These are phyloP conservation scores for Acronicta psi DNA, from an alignment of 2,888 invertebrate species.

Conservation along the genomic window DNA sequence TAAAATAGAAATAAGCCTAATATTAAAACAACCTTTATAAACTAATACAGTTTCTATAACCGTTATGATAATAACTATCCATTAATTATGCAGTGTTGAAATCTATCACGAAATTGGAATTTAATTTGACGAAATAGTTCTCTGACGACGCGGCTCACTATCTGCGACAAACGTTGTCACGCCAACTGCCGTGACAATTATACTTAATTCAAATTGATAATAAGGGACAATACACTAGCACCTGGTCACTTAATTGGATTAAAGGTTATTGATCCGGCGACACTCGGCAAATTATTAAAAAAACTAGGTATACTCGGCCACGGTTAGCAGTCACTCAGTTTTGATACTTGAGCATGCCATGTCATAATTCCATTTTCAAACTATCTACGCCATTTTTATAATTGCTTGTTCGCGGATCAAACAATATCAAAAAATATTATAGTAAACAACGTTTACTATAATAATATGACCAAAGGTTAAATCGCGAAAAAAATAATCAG, in stretches of 20 bases:
- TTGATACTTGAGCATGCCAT: too few species aligned
- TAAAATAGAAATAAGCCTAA: too few species aligned
- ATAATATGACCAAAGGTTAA: too few species aligned
- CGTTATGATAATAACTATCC: too few species aligned
- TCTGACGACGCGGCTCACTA: slow-evolving; percentile 43
- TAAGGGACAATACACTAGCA: slow-evolving; percentile 67
- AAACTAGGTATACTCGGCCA: background rate
- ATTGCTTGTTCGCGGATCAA: too few species aligned
- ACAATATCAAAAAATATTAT: too few species aligned
- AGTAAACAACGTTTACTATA: too few species aligned
- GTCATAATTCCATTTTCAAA: too few species aligned
- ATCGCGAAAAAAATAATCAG: too few species aligned
- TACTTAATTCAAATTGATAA: slow-evolving; percentile 76
- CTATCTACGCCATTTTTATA: too few species aligned
- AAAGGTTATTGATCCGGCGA: slow-evolving; percentile 49
- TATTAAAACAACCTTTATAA: too few species aligned
- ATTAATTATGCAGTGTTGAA: slow-evolving; percentile 3
- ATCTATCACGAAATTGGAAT: slow-evolving; percentile 30
- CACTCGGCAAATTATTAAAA: slow-evolving; percentile 21
- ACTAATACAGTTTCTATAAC: too few species aligned
- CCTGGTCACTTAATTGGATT: slow-evolving; percentile 70
- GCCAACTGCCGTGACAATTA: slow-evolving; percentile 79
- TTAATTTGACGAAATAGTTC: slow-evolving; percentile 26
- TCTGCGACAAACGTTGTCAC: slow-evolving; percentile 72
- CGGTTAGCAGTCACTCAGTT: background rate